phyloP scores from a whole-genome alignment of 1,140 invertebrate species.

The Pseudomyrmex cubaensis region DNA sequence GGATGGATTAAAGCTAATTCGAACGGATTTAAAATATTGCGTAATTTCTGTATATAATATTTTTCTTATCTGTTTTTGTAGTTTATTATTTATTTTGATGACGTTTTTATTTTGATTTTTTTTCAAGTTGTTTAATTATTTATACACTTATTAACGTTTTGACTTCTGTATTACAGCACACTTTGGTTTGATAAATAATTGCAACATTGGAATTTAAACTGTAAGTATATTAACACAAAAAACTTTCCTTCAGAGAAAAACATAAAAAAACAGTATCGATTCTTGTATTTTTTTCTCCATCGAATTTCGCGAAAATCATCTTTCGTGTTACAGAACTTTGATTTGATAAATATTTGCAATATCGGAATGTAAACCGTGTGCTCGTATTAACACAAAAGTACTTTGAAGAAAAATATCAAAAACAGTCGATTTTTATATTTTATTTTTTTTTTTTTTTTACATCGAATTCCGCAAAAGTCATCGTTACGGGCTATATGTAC shows the following conservation, averaged over 20 bases:
- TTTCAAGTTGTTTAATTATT: no score
- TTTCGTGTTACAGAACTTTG: not conserved
- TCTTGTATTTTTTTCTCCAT: no score
- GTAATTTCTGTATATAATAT: not conserved
- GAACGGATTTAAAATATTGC: not conserved
- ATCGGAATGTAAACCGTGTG: not conserved
- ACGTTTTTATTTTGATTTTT: not conserved
- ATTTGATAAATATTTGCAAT: not conserved
- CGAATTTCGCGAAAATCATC: no score
- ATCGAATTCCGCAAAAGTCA: constrained; percentile 8
- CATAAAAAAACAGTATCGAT: no score
- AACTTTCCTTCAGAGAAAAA: no score
- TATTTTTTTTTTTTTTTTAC: not conserved
- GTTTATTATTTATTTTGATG: not conserved
- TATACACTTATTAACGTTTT: no score
- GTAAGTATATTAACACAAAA: no score
- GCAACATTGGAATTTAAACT: no score
- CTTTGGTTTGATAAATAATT: no score
- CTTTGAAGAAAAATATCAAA: not conserved
- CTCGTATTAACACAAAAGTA: not conserved
- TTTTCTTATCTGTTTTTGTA: not conserved
- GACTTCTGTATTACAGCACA: no score
- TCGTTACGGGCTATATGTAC: not conserved
- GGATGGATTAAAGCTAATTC: constrained; percentile 5
- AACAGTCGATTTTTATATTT: not conserved